Percentiles rank a stretch among this genome's conserved stretches.
phyloP scores from a whole-genome alignment of 2,113 vertebrate species.

The Oceanodroma tethys region DNA sequence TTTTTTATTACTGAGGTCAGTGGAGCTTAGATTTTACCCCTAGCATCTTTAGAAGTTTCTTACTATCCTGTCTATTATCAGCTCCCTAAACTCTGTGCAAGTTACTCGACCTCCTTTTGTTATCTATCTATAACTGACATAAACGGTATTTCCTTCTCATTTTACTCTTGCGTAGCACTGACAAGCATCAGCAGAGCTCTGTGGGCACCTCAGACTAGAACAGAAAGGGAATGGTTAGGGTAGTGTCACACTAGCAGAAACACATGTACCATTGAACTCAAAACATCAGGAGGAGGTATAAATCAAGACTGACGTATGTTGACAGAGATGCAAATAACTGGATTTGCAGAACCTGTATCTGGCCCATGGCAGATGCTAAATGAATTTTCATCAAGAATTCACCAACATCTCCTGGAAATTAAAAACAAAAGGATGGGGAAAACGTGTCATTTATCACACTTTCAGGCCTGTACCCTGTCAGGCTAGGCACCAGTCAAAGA shows the following conservation, averaged over 20 bases:
- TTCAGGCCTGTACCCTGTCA: not conserved
- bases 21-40: not conserved
- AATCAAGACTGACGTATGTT: not conserved
- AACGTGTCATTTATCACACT: not conserved
- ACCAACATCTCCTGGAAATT: not conserved
- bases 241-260: not conserved
- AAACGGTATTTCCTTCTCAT: not conserved
- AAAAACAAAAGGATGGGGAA: not conserved
- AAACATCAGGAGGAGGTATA: not conserved
- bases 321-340: slow-evolving; percentile 16
- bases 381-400: not conserved
- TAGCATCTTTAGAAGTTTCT: not conserved
- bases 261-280: not conserved
- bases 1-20: not conserved
- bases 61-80: not conserved
- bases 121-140: not conserved
- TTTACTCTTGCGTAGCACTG: not conserved
- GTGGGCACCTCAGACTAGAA: not conserved
- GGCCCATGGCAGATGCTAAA: not conserved
- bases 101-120: not conserved
- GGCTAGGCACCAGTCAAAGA: not conserved
- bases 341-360: not conserved
- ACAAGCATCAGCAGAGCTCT: not conserved
- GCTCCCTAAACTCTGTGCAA: not conserved
- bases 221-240: not conserved